Percentiles rank a stretch among this genome's conserved stretches.
Evolutionary conservation across 2,888 invertebrate species (phyloP).

Genomic region (Dicroscelio sp.): DNA sequence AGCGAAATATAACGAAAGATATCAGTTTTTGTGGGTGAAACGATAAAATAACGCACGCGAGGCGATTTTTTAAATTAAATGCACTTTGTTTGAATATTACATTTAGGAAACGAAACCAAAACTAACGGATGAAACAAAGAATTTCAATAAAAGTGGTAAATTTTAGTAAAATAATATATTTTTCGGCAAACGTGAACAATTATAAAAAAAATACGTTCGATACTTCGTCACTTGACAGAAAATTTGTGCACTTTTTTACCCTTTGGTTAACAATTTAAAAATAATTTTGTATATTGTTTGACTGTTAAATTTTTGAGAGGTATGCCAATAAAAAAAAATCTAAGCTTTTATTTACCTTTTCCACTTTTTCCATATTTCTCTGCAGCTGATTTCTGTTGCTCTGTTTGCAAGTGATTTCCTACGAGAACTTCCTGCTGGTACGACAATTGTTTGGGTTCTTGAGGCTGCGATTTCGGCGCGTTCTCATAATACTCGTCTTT

Average conservation of each 20-base stretch:
- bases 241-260: too few relatives aligned
- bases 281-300: too few relatives aligned
- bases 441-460: slow-evolving; percentile 82
- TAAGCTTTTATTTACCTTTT: slow-evolving; percentile 88
- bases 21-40: slow-evolving; percentile 29
- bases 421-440: slow-evolving; percentile 89
- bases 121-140: neutral
- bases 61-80: slow-evolving; percentile 21
- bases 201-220: too few relatives aligned
- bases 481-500: slow-evolving; percentile 84
- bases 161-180: too few relatives aligned
- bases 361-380: slow-evolving; percentile 87
- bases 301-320: too few relatives aligned
- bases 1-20: slow-evolving; percentile 38
- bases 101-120: neutral
- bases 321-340: too few relatives aligned
- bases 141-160: too few relatives aligned
- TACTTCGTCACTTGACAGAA: too few relatives aligned
- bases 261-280: too few relatives aligned
- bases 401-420: slow-evolving; percentile 88
- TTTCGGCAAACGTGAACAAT: too few relatives aligned
- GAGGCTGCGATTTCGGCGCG: slow-evolving; percentile 37
- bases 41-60: slow-evolving; percentile 10
- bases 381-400: slow-evolving; percentile 87
- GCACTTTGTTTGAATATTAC: slow-evolving; percentile 2